Evolutionary conservation across 2,888 invertebrate genomes (phyloP), one percentile per base, ranked within the genome.

Genomic region (Campoplex capitator): DNA sequence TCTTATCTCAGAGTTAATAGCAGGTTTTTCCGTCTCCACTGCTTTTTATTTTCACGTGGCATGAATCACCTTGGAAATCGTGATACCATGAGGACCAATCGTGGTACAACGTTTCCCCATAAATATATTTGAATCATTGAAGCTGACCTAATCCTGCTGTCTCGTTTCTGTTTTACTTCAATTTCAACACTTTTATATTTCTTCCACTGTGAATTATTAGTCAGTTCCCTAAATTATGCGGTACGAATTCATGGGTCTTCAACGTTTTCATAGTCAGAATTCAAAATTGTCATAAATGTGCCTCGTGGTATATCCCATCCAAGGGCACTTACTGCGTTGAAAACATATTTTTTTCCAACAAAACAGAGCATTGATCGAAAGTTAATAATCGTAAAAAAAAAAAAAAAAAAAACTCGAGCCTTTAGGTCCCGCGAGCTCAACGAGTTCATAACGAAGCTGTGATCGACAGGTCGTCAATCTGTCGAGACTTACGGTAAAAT

Each of bases 401-500:
- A 1, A 16, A 42, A 42, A 42, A 58, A 16, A 4, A 62, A 70
- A n/a, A n/a, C 7, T 74, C 56, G 38, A 32, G 28, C 32, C 28
- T 75, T 9, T 13, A 23, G 23, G 58, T 23, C 7, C 28, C n/a
- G 16, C 16, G 32, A 9, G 35, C 18, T 23, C 13, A n/a, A 48
- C n/a, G n/a, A 48, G 11, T 13, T 65, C 8, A 9, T 32, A 65
- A 32, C 32, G 32, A n/a, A 42, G 8, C 6, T 32, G 62, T 32
- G 32, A 76, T 48, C 23, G 77, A 77, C 65, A 35, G 62, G 28
- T 77, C 77, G 38, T 35, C 54, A n/a, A 62, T 56, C n/a, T 73
- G 18, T 35, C 51, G 23, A 23, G 38, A 48, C 23, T 38, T 3
- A 78, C 23, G 2, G 6, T 54, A 28, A 56, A 54, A 68, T n/a